These are phyloP conservation scores for Alcis repandata DNA, from an alignment of 2,888 invertebrate species.

Conservation along the genomic window DNA sequence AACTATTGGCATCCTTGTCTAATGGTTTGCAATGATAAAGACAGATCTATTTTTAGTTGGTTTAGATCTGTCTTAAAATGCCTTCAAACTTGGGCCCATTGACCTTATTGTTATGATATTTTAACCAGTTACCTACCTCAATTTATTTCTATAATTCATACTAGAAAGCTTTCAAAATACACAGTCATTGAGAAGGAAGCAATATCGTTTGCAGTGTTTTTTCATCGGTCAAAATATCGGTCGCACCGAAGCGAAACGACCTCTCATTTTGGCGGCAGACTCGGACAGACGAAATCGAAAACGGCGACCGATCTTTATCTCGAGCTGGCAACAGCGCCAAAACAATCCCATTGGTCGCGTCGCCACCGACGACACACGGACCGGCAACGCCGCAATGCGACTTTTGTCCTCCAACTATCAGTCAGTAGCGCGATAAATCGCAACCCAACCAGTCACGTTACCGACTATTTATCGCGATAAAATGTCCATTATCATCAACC, in stretches of 20 bases:
- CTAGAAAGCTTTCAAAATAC: no score
- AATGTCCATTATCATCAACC: slow-evolving; percentile 10
- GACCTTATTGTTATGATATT: no score
- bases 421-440: slow-evolving; percentile 25
- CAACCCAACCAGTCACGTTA: slow-evolving; percentile 10
- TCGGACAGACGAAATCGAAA: background rate
- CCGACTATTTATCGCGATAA: slow-evolving; percentile 21
- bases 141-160: no score
- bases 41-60: no score
- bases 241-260: background rate
- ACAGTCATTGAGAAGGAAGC: background rate
- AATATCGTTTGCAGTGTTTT: background rate
- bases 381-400: slow-evolving; percentile 20
- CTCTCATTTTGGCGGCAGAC: background rate
- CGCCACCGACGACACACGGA: background rate
- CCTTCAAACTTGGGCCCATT: no score
- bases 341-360: background rate
- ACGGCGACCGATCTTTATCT: background rate
- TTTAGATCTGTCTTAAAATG: no score
- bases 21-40: no score
- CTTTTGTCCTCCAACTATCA: slow-evolving; percentile 23
- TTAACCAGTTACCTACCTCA: no score
- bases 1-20: no score
- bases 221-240: background rate
- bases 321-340: slow-evolving; percentile 25